Evolutionary conservation across 2,888 invertebrate species (phyloP), one percentile per base, ranked within the genome.

Genomic region (Hirtodrosophila histrioides): DNA sequence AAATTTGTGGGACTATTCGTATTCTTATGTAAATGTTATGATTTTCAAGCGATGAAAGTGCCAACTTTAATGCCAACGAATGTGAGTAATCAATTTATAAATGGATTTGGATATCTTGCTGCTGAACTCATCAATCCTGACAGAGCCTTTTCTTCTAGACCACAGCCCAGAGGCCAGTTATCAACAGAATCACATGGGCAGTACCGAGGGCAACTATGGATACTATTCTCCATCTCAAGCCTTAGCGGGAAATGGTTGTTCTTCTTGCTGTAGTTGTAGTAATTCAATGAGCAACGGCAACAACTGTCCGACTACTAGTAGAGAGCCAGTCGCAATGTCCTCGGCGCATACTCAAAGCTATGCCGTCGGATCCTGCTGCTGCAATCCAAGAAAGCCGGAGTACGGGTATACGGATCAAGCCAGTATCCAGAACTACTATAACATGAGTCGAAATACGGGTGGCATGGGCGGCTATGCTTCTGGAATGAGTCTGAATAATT

Each of bases 211-310:
- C 7, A 11, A 9, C 48, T 46, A 17, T 6, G 29, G 12, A 0
- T 49, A 33, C 39, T 40, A 23, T 40, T 39, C 24, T 40, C 51
- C 50, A 33, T 40, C 31, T 12, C 55, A 33, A n/a, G 55, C 31
- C 24, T 40, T 40, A n/a, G 2, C 4, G 23, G 24, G 11, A 49
- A 56, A 56, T 56, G 11, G 31, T 11, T 24, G 3, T 11, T 24
- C 24, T 40, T 11, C 3, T 6, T 3, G 11, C 1, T 11, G 6
- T 33, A 10, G 11, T 29, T 37, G 24, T 9, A 9, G 24, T 9
- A 9, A 41, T 10, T 33, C 41, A 3, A 31, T 27, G 27, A 27
- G 3, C 27, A 27, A 27, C 3, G 27, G 24, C 8, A 35, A 27
- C 12, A 44, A 54, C 0, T 37, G 31, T 29, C 49, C 12, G 6